phyloP scores from a whole-genome alignment of 2,797 vertebrate genomes.

The Scarus forsteni region DNA sequence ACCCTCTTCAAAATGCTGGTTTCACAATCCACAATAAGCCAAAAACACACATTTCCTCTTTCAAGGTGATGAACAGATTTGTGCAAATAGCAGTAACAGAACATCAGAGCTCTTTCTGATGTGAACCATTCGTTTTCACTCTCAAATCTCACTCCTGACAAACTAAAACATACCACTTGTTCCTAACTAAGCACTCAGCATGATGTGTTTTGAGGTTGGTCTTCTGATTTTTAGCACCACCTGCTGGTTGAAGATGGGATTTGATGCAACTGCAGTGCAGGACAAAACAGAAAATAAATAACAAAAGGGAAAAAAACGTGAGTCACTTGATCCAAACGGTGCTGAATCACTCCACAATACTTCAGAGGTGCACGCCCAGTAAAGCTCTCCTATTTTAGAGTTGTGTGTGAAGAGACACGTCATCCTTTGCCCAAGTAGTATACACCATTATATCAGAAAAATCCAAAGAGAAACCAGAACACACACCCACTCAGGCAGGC shows the following conservation, averaged over 20 bases:
- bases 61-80: constrained; percentile 46
- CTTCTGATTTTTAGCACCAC: constrained; percentile 74
- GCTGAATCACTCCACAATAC: constrained; percentile 51
- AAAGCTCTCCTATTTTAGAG: constrained; percentile 43
- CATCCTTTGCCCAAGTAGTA: constrained; percentile 78
- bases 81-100: constrained; percentile 77
- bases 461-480: constrained; percentile 71
- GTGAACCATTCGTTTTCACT: constrained; percentile 37
- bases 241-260: constrained; percentile 68
- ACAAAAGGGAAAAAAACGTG: constrained; percentile 44
- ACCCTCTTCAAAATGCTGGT: constrained; percentile 53
- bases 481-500: background rate
- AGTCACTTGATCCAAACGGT: constrained; percentile 42
- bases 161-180: constrained; percentile 1
- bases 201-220: constrained; percentile 39
- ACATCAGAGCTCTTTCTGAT: constrained; percentile 53
- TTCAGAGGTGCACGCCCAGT: constrained; percentile 46
- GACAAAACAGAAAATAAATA: constrained; percentile 57
- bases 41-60: constrained; percentile 10
- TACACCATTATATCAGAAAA: constrained; percentile 82
- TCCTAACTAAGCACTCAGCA: constrained; percentile 13
- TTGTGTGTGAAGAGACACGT: constrained; percentile 34
- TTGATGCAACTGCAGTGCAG: constrained; percentile 34
- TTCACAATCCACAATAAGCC: constrained; percentile 44
- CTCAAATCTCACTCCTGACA: constrained; percentile 26